These are phyloP conservation scores for Choloepus hoffmanni DNA, from an alignment of 2,113 vertebrate species.

Conservation along the genomic window DNA sequence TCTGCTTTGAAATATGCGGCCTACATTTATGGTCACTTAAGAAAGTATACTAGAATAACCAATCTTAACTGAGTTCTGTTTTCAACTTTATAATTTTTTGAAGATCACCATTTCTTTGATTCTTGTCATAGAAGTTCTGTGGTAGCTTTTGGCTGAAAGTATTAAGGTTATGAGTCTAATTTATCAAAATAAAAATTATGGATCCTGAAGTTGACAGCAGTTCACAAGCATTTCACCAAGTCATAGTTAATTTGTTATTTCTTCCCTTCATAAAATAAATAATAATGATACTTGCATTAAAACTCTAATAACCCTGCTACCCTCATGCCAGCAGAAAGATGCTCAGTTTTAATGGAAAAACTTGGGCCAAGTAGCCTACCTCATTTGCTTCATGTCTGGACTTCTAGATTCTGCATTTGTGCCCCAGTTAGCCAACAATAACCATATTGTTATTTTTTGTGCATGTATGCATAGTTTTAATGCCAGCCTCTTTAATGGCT, in stretches of 20 bases:
- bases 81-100: neutral
- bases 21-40: neutral
- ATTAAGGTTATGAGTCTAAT: neutral
- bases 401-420: neutral
- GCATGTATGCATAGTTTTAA: neutral
- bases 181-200: constrained; percentile 38
- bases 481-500: constrained; percentile 7
- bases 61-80: constrained; percentile 52
- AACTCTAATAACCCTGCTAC: neutral
- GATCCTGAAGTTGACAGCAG: neutral
- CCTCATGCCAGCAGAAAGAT: neutral
- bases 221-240: constrained; percentile 23
- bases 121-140: neutral
- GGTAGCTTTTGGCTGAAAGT: neutral
- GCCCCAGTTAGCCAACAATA: neutral
- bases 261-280: constrained; percentile 46
- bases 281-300: neutral
- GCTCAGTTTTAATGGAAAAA: neutral
- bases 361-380: neutral
- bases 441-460: neutral
- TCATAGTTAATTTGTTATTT: constrained; percentile 5
- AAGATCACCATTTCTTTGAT: constrained; percentile 49
- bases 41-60: neutral
- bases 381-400: neutral
- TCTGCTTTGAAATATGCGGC: constrained; percentile 23